These are phyloP conservation scores for Adoxophyes honmai DNA, from an alignment of 1,140 invertebrate species.

Conservation along the genomic window DNA sequence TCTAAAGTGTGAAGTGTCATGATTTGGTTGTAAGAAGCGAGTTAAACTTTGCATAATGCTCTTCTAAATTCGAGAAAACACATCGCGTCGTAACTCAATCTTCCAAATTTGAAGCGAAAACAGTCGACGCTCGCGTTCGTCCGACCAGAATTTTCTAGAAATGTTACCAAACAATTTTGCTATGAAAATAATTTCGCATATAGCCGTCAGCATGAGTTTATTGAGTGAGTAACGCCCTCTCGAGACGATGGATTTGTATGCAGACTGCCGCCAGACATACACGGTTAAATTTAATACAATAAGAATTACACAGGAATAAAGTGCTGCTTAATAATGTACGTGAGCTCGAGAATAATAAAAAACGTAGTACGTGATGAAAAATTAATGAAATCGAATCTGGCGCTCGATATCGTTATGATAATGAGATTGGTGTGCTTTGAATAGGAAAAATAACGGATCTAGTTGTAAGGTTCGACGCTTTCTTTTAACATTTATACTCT, in stretches of 20 bases:
- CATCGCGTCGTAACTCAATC: no score
- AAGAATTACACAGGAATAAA: slow-evolving; percentile 1
- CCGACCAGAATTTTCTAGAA: neutral
- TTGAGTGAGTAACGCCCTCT: neutral
- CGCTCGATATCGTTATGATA: neutral
- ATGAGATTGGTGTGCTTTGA: neutral
- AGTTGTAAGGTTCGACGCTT: neutral
- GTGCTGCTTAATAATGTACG: slow-evolving; percentile 8
- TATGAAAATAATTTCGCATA: neutral
- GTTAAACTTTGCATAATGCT: no score
- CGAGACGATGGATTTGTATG: slow-evolving; percentile 12
- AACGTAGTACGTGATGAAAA: slow-evolving; percentile 5
- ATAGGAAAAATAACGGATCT: neutral
- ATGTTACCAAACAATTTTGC: neutral
- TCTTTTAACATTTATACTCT: neutral
- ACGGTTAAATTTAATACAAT: slow-evolving; percentile 12
- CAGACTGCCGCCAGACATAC: slow-evolving; percentile 1
- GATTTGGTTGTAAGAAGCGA: no score
- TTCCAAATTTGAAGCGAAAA: no score
- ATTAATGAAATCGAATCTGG: neutral
- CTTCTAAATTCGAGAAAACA: no score
- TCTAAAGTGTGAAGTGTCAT: no score
- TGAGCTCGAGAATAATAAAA: neutral
- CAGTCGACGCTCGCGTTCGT: no score
- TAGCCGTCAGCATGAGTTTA: neutral